Base-by-base conservation (phyloP, 2,113 vertebrate genomes). In the Apaloderma vittatum region DNA sequence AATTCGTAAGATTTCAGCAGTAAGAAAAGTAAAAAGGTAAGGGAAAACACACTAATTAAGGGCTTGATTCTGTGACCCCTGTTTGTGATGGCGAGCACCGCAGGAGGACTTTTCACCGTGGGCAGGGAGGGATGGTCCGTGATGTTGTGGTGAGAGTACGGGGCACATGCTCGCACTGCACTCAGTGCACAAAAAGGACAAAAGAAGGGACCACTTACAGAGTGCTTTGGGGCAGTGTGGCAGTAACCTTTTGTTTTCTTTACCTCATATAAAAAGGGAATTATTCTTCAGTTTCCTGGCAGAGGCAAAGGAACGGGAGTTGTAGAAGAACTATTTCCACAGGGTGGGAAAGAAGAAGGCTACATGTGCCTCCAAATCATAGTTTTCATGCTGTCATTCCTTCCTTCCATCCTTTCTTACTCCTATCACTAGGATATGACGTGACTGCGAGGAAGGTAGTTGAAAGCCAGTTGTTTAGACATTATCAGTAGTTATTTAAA, bases 21-120 rank as follows among this genome's bases (percentile, higher is more conserved):
- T 59, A 80, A 75, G 58, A 89, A 52, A 95, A 96, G 84, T 66
- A 72, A 91, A 96, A 89, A 49, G 17, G 40, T 77, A 68, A 86
- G 86, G 83, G 80, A 78, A 57, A 61, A 1, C 79, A 54, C 55
- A 18, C n/a, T 78, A 94, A 93, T 91, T 65, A 75, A 22, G 45
- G 61, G 20, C 57, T 58, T 37, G 48, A 63, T 57, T 52, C 46
- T 65, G 34, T 77, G 75, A 9, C 62, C 54, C 23, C 6, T 19
- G 20, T 63, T 34, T 19, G 23, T 34, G 58, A 22, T 34, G 72
- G 43, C 32, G 85, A 79, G 75, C 40, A 29, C 0, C 2, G n/a
- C 11, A 22, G 43, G 57, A 90, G 36, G 27, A 45, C 10, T 59
- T 65, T 48, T 29, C 3, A 0, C 36, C 37, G 19, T 21, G 15